A percentile compares a stretch with the other conserved stretches of the same genome.
Evolutionary conservation across 2,797 vertebrate genomes (phyloP).

Genomic region (Macropus fuliginosus): DNA sequence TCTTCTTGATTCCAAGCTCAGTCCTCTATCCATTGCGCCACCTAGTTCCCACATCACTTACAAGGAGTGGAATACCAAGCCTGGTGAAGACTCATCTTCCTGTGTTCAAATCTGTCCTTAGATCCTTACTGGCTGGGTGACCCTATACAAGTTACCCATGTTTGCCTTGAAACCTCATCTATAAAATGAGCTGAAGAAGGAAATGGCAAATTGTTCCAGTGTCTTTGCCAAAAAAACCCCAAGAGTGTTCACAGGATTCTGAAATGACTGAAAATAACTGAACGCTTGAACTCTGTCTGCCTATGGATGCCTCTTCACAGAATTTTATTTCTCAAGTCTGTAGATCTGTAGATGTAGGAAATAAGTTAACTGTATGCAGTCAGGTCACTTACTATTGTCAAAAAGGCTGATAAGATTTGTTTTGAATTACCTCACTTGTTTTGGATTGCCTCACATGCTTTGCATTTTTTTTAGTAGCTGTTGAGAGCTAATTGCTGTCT

Average conservation of each 20-base stretch:
- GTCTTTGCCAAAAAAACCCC: not conserved
- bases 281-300: not conserved
- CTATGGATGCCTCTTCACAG: not conserved
- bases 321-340: conserved; percentile 38
- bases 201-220: not conserved
- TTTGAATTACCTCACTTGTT: not conserved
- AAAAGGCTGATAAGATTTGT: not conserved
- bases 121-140: not conserved
- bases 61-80: not conserved
- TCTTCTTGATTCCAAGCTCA: not conserved
- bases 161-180: not conserved
- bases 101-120: not conserved
- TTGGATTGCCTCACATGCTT: conserved; percentile 10
- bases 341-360: not conserved
- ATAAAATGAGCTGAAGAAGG: not conserved
- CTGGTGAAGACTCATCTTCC: not conserved
- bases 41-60: not conserved
- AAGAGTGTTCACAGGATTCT: not conserved
- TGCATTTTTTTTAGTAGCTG: not conserved
- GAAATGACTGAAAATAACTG: not conserved
- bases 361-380: not conserved
- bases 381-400: not conserved
- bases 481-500: conserved; percentile 30
- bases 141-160: not conserved
- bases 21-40: not conserved